Conservation (phyloP, 92 coral and sea anemone genomes). For the Porites rus region DNA sequence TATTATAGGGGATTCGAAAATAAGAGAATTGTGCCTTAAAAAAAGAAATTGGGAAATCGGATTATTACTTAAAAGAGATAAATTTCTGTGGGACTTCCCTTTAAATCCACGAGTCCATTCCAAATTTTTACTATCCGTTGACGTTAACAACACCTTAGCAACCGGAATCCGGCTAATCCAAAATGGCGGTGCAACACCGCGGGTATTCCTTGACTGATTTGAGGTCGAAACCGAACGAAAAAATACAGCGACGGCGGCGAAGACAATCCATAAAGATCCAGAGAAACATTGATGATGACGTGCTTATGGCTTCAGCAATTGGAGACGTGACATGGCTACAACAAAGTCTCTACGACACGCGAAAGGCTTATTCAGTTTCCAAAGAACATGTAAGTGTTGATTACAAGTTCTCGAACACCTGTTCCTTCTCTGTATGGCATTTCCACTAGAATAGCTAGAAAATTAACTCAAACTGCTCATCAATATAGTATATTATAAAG, state of each 20-base stretch:
- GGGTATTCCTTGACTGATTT: slow-evolving; percentile 25
- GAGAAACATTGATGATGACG: slow-evolving; percentile 93
- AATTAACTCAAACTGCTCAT: background rate
- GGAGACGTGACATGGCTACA: slow-evolving; percentile 98
- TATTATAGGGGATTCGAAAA: no score
- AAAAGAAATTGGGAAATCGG: background rate
- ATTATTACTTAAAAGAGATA: background rate
- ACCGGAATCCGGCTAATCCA: slow-evolving; percentile 24
- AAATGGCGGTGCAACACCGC: slow-evolving; percentile 70
- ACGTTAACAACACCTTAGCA: slow-evolving; percentile 31
- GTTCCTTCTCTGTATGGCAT: background rate
- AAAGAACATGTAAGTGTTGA: slow-evolving; percentile 79
- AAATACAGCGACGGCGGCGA: slow-evolving; percentile 76
- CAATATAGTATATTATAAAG: no score
- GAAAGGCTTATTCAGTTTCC: slow-evolving; percentile 75
- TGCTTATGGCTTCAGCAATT: slow-evolving; percentile 93
- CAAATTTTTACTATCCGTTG: background rate
- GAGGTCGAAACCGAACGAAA: slow-evolving; percentile 28
- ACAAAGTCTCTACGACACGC: slow-evolving; percentile 86
- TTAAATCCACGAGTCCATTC: background rate
- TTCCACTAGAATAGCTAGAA: background rate
- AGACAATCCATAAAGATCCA: slow-evolving; percentile 68
- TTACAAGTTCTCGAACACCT: slow-evolving; percentile 5
- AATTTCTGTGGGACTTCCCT: background rate
- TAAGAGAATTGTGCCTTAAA: no score